phyloP scores from a whole-genome alignment of 2,113 vertebrate genomes.

The Brienomyrus longianalis region DNA sequence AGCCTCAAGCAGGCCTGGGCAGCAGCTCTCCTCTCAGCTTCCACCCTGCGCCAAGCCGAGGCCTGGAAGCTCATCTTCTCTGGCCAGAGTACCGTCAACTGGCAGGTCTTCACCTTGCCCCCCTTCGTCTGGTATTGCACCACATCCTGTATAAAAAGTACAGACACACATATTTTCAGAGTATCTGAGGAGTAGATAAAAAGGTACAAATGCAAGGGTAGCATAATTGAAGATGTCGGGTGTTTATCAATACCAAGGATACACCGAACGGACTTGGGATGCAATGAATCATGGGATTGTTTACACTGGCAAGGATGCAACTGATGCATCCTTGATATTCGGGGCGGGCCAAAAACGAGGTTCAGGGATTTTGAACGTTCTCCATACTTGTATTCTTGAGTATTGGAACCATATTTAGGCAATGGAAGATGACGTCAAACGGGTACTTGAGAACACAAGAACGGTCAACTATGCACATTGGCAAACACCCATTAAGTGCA shows the following conservation, averaged over 20 bases:
- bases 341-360: background rate
- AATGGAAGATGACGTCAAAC: too few species aligned
- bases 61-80: conserved; percentile 79
- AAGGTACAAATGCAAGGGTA: background rate
- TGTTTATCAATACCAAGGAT: background rate
- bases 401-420: too few species aligned
- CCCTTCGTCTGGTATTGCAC: conserved; percentile 69
- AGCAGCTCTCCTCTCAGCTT: conserved; percentile 76
- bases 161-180: background rate
- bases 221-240: background rate
- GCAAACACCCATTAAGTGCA: background rate
- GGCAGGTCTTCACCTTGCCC: conserved; percentile 74
- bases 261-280: background rate
- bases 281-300: background rate
- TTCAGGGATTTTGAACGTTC: background rate
- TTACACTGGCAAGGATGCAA: background rate
- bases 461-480: background rate
- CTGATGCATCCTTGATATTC: background rate
- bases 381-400: too few species aligned
- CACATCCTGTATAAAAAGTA: conserved; percentile 58
- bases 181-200: too few species aligned
- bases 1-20: conserved; percentile 86
- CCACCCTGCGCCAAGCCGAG: conserved; percentile 63
- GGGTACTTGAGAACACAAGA: background rate
- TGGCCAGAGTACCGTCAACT: conserved; percentile 79